These are phyloP conservation scores for Bovichtus variegatus DNA, from an alignment of 2,797 vertebrate species.

Conservation along the genomic window DNA sequence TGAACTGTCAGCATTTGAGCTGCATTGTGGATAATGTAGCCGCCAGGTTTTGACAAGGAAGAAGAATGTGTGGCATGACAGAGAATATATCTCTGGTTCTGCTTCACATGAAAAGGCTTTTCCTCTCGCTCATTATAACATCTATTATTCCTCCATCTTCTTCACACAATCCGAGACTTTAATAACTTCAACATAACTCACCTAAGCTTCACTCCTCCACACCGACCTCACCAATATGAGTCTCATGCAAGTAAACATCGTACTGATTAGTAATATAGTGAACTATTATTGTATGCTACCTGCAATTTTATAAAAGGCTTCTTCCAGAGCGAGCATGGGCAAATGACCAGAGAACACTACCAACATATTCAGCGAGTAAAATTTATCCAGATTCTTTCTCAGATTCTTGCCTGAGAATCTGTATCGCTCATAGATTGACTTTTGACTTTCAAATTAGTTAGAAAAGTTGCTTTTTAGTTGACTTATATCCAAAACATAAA, in stretches of 20 bases:
- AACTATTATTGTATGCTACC: neutral
- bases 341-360: neutral
- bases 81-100: no score
- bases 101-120: neutral
- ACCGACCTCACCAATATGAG: neutral
- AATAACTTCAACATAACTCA: conserved; percentile 19
- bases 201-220: neutral
- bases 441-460: no score
- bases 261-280: no score
- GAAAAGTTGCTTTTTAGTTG: no score
- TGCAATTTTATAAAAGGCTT: no score
- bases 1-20: no score
- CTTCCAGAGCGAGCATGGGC: neutral
- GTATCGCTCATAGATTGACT: no score
- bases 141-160: conserved; percentile 14
- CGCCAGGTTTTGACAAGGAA: no score
- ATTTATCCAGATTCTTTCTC: neutral
- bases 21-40: no score
- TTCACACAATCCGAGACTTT: neutral
- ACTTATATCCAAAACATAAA: no score
- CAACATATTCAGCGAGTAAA: neutral
- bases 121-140: neutral
- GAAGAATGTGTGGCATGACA: no score
- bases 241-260: no score
- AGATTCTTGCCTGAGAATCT: neutral